Base-by-base conservation (phyloP, 2,113 vertebrate species). In the Glaucidium brasilianum region DNA sequence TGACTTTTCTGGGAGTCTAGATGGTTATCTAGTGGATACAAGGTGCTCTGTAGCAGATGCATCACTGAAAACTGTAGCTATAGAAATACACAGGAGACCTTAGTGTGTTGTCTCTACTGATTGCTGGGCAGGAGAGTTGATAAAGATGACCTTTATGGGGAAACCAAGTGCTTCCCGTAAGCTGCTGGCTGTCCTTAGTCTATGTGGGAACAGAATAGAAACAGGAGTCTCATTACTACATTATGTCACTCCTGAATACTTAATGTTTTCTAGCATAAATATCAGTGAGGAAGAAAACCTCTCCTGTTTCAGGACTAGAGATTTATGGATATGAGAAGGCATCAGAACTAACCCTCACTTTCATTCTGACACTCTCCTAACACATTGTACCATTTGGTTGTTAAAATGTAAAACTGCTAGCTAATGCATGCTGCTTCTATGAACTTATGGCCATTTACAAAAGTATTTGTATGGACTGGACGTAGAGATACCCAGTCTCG, bases 331-430 rank as follows among this genome's bases (percentile, higher is more conserved):
- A 53, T 45, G 23, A 34, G 41, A 94, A 74, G 72, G 53, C 64
- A 59, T 84, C n/a, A 78, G 53, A 94, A 55, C 84, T 88, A 93
- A 72, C 69, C 45, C 83, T 89, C 63, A 32, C 37, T 79, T 85
- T 94, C 49, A 13, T 74, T 94, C 73, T 82, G n/a, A 34, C 47
- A 30, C 18, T 92, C 73, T 45, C 26, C 50, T 95, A 91, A 93
- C 69, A 63, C 81, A 32, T 68, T 91, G 49, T 89, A 25, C 73
- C 79, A 26, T 76, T 87, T 89, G 62, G 29, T 85, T 75, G 64
- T 62, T 55, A 73, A 94, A 43, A 85, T 11, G 11, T 66, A 90
- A 85, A 95, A 74, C 81, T 34, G 45, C 47, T 39, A 49, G 45
- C 89, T 93, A 53, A 72, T 14, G 18, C 64, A 45, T 83, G 41